Evolutionary conservation across 2,797 vertebrate species (phyloP).

Genomic region (Poecilia wingei): DNA sequence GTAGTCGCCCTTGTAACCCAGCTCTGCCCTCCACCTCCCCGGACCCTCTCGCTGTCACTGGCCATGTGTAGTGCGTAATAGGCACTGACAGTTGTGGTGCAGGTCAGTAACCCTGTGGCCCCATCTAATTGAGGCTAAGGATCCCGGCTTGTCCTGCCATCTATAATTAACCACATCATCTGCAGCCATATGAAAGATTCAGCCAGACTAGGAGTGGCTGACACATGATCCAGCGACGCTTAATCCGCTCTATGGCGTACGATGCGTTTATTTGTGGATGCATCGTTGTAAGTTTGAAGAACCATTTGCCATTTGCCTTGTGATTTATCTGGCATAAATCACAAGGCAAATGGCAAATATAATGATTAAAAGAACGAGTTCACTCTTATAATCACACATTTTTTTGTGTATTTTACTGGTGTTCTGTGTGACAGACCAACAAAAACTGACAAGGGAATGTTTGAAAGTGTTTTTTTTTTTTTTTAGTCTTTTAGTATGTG

Average conservation of each 20-base stretch:
- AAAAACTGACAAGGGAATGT: background rate
- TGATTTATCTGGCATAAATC: constrained; percentile 12
- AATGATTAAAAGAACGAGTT: background rate
- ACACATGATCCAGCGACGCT: constrained; percentile 72
- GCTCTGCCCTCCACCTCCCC: constrained; percentile 66
- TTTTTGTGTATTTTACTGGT: background rate
- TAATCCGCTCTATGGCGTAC: constrained; percentile 34
- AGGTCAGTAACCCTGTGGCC: constrained; percentile 79
- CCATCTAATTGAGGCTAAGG: constrained; percentile 82
- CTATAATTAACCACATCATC: constrained; percentile 82
- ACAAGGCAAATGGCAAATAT: background rate
- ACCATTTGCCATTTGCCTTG: background rate
- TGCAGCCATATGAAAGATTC: constrained; percentile 84
- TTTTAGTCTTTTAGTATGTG: background rate
- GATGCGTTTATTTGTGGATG: constrained; percentile 43
- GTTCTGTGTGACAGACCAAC: background rate
- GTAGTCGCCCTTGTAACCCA: constrained; percentile 69
- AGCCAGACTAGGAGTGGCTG: constrained; percentile 80
- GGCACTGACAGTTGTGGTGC: constrained; percentile 77
- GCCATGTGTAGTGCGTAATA: constrained; percentile 80
- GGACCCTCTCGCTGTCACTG: constrained; percentile 71
- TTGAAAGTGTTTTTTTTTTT: background rate
- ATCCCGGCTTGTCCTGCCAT: constrained; percentile 80
- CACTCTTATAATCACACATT: background rate
- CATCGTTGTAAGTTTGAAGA: constrained; percentile 9